A percentile compares a stretch with the other conserved stretches of the same genome.
Evolutionary conservation across 2,888 invertebrate species (phyloP).

Genomic region (Deilephila porcellus): DNA sequence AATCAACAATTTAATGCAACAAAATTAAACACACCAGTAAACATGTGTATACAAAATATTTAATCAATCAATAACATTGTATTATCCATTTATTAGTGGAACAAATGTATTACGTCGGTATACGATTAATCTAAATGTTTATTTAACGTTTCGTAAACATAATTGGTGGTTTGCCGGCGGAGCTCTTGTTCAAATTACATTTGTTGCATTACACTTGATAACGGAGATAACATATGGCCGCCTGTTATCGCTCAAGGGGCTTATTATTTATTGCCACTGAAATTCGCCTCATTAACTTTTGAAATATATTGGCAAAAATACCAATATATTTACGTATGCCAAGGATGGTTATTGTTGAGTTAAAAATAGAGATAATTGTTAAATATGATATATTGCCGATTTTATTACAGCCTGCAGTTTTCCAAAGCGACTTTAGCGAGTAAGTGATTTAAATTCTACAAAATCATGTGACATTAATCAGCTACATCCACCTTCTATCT

Average conservation of each 20-base stretch:
- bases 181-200: conserved; percentile 46
- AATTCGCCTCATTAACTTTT: conserved; percentile 24
- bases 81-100: conserved; percentile 43
- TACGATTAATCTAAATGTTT: conserved; percentile 53
- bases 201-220: conserved; percentile 44
- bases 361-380: no score
- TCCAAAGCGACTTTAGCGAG: no score
- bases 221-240: conserved; percentile 46
- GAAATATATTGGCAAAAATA: neutral
- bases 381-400: no score
- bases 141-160: conserved; percentile 52
- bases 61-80: conserved; percentile 44
- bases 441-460: no score
- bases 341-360: no score
- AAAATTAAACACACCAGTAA: conserved; percentile 14
- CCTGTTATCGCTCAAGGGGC: conserved; percentile 33
- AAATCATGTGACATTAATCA: no score
- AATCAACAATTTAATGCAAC: conserved; percentile 1
- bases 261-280: conserved; percentile 28
- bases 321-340: neutral
- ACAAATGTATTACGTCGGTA: conserved; percentile 37
- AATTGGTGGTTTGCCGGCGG: conserved; percentile 47
- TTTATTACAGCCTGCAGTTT: no score
- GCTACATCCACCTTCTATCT: no score
- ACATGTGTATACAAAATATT: conserved; percentile 26